Percentiles rank a stretch among this genome's conserved stretches.
phyloP scores from a whole-genome alignment of 2,113 vertebrate species.

The Sander vitreus region DNA sequence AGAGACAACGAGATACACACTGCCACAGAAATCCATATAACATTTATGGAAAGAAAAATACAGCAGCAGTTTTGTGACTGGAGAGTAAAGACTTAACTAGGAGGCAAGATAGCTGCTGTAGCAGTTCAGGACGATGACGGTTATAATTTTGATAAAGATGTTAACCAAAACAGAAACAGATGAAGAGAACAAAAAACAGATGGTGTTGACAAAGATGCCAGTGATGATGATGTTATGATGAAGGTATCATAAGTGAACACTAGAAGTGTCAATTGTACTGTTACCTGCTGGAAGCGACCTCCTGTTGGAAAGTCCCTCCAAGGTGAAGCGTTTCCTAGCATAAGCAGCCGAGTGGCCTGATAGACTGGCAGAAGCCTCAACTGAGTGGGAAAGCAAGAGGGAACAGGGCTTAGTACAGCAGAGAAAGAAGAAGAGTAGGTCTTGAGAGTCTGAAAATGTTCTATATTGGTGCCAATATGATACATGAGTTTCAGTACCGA shows the following conservation, averaged over 20 bases:
- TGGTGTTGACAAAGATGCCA: background rate
- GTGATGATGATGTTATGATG: conserved; percentile 2
- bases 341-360: conserved; percentile 87
- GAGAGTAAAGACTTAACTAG: background rate
- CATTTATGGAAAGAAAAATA: background rate
- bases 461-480: background rate
- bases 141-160: background rate
- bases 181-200: conserved; percentile 1
- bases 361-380: conserved; percentile 87
- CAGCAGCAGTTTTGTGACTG: background rate
- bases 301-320: conserved; percentile 92
- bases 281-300: conserved; percentile 92
- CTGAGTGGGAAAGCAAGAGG: conserved; percentile 85
- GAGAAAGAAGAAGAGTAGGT: conserved; percentile 57
- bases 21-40: background rate
- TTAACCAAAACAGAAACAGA: background rate
- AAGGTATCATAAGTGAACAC: background rate
- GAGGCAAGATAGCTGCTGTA: background rate
- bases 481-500: background rate
- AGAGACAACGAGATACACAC: background rate
- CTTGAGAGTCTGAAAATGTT: background rate
- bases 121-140: background rate
- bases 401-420: conserved; percentile 63
- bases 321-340: conserved; percentile 92
- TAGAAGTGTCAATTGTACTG: background rate